These are phyloP conservation scores for Channa argus DNA, from an alignment of 2,113 vertebrate genomes.

Conservation along the genomic window DNA sequence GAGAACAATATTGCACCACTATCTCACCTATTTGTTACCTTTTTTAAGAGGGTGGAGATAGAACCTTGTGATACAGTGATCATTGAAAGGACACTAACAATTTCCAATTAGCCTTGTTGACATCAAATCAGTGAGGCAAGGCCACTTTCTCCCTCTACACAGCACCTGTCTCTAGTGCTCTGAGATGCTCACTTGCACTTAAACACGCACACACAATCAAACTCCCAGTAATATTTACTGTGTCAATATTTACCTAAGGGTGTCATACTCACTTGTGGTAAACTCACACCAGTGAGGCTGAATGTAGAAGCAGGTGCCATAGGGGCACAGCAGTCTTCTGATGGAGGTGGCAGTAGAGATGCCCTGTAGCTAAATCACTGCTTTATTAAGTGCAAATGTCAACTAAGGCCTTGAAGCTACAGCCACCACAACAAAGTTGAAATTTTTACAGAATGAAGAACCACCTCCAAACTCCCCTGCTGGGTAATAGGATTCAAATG, in stretches of 20 bases:
- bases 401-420: slow-evolving; percentile 36
- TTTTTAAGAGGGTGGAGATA: no score
- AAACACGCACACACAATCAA: slow-evolving; percentile 13
- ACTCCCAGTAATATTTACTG: slow-evolving; percentile 8
- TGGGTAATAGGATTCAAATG: slow-evolving; percentile 33
- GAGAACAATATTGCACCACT: no score
- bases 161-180: neutral
- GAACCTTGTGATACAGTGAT: no score
- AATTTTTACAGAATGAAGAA: slow-evolving; percentile 30
- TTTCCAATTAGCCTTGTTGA: neutral
- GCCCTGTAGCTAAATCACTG: slow-evolving; percentile 49
- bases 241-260: slow-evolving; percentile 46
- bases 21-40: no score
- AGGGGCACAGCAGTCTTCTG: slow-evolving; percentile 30
- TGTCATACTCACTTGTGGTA: slow-evolving; percentile 31
- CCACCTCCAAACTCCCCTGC: neutral
- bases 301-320: slow-evolving; percentile 37
- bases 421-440: slow-evolving; percentile 10
- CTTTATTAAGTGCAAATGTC: slow-evolving; percentile 65
- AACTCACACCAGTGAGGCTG: slow-evolving; percentile 30
- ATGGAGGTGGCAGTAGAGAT: slow-evolving; percentile 42
- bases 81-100: neutral
- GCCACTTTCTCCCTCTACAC: neutral
- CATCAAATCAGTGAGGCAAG: neutral
- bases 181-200: neutral